Conservation (phyloP, 2,888 invertebrate genomes). For the Eristalinus sepulchralis region DNA sequence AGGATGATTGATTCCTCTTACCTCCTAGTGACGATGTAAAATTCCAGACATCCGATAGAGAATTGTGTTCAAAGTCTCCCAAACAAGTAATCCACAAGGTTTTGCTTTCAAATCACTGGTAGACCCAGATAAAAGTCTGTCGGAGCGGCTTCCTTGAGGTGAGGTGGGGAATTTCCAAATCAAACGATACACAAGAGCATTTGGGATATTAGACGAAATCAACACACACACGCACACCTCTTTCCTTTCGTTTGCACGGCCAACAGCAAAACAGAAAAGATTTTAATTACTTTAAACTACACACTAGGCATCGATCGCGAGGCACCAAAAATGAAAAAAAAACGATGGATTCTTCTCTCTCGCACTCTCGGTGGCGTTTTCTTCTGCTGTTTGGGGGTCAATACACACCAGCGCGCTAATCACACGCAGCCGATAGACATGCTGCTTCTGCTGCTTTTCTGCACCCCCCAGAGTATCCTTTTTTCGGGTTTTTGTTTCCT, state of each 20-base stretch:
- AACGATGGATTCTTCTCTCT: conserved; percentile 2
- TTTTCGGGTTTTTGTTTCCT: neutral
- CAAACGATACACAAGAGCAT: conserved; percentile 11
- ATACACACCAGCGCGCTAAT: neutral
- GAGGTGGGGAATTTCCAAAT: conserved; percentile 49
- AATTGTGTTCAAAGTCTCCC: neutral
- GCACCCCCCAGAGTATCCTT: neutral
- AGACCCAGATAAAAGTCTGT: neutral
- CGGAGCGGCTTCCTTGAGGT: conserved; percentile 16
- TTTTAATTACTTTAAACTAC: conserved; percentile 32
- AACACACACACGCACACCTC: neutral
- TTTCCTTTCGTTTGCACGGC: neutral
- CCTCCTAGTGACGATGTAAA: conserved; percentile 2
- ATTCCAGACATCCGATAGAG: neutral
- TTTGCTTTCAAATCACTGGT: conserved; percentile 3
- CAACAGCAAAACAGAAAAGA: neutral
- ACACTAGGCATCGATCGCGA: conserved; percentile 19
- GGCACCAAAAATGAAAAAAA: neutral
- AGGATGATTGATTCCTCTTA: conserved; percentile 29
- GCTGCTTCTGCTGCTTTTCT: neutral
- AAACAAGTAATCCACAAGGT: conserved; percentile 47
- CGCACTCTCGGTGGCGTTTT: neutral
- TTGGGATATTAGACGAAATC: conserved; percentile 7
- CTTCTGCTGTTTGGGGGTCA: neutral
- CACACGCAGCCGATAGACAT: neutral